A percentile compares a stretch with the other conserved stretches of the same genome.
Conservation (phyloP, 2,888 invertebrate genomes). For the Stratiomys singularior region DNA sequence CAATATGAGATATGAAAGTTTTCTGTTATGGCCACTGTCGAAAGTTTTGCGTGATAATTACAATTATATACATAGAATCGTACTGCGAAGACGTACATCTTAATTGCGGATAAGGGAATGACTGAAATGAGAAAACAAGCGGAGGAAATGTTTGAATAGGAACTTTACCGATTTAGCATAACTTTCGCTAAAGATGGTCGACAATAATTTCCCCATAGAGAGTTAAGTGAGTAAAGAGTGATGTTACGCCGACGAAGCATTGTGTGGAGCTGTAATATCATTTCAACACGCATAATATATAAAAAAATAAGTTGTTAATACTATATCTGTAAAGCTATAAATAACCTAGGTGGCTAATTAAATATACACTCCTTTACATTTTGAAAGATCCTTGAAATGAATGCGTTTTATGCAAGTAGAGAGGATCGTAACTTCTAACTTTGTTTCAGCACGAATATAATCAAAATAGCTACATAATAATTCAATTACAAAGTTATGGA, state of each 20-base stretch:
- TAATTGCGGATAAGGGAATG: not conserved
- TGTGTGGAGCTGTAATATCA: no score
- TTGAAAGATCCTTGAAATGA: no score
- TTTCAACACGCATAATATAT: no score
- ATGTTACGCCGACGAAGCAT: not conserved
- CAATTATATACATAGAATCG: constrained; percentile 10
- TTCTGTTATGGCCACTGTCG: constrained; percentile 19
- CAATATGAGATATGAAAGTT: constrained; percentile 35
- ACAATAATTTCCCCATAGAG: not conserved
- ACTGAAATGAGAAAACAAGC: constrained; percentile 4
- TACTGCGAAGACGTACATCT: not conserved
- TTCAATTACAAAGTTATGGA: no score
- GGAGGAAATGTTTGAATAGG: constrained; percentile 8
- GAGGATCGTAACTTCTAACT: no score
- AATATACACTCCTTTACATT: no score
- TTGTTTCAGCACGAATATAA: no score
- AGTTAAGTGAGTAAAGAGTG: not conserved
- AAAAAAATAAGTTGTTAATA: no score
- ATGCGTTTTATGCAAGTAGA: no score
- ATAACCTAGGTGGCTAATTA: no score
- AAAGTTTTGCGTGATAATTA: constrained; percentile 28
- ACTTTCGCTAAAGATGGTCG: not conserved
- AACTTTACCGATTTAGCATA: not conserved
- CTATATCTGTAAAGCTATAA: no score
- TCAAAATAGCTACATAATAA: no score